Evolutionary conservation across 2,797 vertebrate species (phyloP).

Genomic region (Sebastes matsubarae): DNA sequence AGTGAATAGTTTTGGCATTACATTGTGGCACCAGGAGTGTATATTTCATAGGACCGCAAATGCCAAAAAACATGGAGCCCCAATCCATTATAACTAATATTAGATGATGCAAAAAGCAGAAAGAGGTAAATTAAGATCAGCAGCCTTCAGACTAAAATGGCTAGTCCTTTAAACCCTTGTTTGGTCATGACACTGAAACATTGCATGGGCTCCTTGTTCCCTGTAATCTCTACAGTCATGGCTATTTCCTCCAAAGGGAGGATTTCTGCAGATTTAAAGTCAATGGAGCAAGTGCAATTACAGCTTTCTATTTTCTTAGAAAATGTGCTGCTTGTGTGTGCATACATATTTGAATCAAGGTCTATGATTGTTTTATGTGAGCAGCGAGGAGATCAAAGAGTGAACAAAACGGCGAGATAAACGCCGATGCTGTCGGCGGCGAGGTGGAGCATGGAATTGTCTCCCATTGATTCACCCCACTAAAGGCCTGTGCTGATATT

Average conservation of each 20-base stretch:
- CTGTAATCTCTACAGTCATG: conserved; percentile 41
- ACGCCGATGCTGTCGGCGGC: conserved; percentile 40
- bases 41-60: neutral
- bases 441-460: conserved; percentile 48
- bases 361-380: conserved; percentile 65
- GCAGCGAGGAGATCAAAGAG: conserved; percentile 56
- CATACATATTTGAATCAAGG: conserved; percentile 74
- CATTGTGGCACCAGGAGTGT: neutral
- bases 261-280: conserved; percentile 62
- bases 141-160: neutral
- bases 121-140: neutral
- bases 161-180: neutral
- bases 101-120: neutral
- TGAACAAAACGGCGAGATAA: conserved; percentile 61
- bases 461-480: conserved; percentile 57
- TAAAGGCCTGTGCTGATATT: conserved; percentile 49
- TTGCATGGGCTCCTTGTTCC: conserved; percentile 15
- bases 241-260: conserved; percentile 47
- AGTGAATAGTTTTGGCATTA: neutral
- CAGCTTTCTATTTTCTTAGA: conserved; percentile 52
- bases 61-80: neutral
- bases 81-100: neutral
- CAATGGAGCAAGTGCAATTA: conserved; percentile 65
- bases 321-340: conserved; percentile 58
- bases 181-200: neutral